phyloP scores from a whole-genome alignment of 2,113 vertebrate species.

The Athene cunicularia region DNA sequence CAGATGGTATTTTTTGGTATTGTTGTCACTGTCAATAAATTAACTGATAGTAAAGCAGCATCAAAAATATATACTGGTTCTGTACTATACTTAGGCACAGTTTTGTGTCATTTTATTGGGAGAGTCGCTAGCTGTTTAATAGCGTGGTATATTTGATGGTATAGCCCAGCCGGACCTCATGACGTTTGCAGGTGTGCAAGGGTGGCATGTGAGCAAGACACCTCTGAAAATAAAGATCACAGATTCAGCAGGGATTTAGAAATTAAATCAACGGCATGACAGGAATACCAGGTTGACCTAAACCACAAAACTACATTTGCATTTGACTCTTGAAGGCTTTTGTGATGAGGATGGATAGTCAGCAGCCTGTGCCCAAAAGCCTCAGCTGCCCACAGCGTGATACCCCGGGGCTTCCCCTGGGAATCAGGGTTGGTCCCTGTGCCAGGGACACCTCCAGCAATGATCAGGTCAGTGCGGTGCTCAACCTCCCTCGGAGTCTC shows the following conservation, averaged over 20 bases:
- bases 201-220: not conserved
- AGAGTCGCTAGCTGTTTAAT: not conserved
- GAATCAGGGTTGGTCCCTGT: not conserved
- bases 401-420: not conserved
- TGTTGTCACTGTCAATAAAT: not conserved
- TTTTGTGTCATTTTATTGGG: not conserved
- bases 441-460: not conserved
- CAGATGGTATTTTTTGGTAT: not conserved
- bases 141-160: not conserved
- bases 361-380: accelerated
- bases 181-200: not conserved
- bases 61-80: not conserved
- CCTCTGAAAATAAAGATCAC: not conserved
- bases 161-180: not conserved
- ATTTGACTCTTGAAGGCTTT: not conserved
- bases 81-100: not conserved
- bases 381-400: not conserved
- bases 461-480: accelerated
- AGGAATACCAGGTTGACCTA: not conserved
- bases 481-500: not conserved
- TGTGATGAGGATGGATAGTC: not conserved
- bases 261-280: accelerated
- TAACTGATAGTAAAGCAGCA: not conserved
- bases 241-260: not conserved
- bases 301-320: not conserved